A percentile compares a stretch with the other conserved stretches of the same genome.
phyloP scores from a whole-genome alignment of 2,113 vertebrate genomes.

The Dasyurus viverrinus region DNA sequence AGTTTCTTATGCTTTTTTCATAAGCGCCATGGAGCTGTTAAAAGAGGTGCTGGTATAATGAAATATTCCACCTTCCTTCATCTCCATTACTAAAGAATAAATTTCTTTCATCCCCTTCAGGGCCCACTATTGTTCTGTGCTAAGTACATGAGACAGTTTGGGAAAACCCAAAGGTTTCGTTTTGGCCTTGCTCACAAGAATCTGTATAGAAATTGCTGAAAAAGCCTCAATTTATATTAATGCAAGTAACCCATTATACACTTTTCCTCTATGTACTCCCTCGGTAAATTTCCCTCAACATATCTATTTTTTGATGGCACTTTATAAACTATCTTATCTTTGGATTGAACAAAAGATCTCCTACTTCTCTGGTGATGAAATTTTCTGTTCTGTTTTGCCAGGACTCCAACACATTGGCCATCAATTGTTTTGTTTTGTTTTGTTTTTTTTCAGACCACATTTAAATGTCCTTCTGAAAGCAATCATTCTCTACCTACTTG shows the following conservation, averaged over 20 bases:
- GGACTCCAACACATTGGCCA: not conserved
- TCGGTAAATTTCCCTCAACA: not conserved
- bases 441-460: not conserved
- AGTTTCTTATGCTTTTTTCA: not conserved
- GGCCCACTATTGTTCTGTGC: not conserved
- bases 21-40: not conserved
- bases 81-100: not conserved
- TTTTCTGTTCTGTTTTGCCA: not conserved
- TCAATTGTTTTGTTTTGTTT: not conserved
- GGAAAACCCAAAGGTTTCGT: too few relatives aligned
- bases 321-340: not conserved
- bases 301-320: not conserved
- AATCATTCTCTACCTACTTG: not conserved
- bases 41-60: not conserved
- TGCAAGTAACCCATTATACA: not conserved
- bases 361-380: not conserved
- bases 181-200: not conserved
- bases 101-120: not conserved
- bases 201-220: not conserved
- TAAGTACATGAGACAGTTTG: not conserved
- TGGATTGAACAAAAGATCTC: not conserved
- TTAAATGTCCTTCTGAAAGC: not conserved
- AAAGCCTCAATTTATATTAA: not conserved
- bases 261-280: not conserved
- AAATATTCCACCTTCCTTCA: not conserved